These are phyloP conservation scores for Actenoides hombroni DNA, from an alignment of 2,113 vertebrate genomes.

Conservation along the genomic window DNA sequence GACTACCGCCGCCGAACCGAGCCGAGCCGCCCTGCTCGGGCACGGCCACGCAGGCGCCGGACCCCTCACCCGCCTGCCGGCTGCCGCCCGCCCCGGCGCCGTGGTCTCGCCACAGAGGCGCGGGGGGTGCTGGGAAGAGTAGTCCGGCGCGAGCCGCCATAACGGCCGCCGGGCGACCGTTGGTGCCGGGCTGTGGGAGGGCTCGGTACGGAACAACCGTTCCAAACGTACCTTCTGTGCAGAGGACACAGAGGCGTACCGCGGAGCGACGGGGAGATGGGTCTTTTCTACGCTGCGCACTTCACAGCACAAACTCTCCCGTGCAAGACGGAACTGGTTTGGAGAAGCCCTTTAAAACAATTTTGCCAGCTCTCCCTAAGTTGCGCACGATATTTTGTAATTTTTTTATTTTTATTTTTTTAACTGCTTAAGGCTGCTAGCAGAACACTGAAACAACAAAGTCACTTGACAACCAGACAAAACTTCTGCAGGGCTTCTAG, in stretches of 20 bases:
- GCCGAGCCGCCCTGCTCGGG: background rate
- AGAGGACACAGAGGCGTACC: accelerated
- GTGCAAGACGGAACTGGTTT: accelerated
- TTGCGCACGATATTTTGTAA: too few relatives aligned
- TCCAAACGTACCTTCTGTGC: too few relatives aligned
- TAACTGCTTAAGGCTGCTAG: background rate
- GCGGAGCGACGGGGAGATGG: accelerated
- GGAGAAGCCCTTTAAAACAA: background rate
- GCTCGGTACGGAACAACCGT: too few relatives aligned
- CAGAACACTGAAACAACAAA: background rate
- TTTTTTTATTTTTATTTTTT: background rate
- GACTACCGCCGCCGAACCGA: accelerated
- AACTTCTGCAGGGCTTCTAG: background rate
- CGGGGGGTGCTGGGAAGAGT: background rate
- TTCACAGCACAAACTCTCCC: background rate
- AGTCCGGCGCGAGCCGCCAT: background rate
- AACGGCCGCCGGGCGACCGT: background rate
- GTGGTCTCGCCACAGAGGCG: background rate
- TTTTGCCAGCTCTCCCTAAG: background rate
- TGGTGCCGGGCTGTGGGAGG: accelerated
- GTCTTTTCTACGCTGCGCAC: accelerated
- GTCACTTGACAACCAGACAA: background rate
- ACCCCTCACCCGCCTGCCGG: background rate
- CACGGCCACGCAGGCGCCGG: slow-evolving; percentile 5
- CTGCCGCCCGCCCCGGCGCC: background rate